phyloP scores from a whole-genome alignment of 2,113 vertebrate species.

The Dromaius novaehollandiae region DNA sequence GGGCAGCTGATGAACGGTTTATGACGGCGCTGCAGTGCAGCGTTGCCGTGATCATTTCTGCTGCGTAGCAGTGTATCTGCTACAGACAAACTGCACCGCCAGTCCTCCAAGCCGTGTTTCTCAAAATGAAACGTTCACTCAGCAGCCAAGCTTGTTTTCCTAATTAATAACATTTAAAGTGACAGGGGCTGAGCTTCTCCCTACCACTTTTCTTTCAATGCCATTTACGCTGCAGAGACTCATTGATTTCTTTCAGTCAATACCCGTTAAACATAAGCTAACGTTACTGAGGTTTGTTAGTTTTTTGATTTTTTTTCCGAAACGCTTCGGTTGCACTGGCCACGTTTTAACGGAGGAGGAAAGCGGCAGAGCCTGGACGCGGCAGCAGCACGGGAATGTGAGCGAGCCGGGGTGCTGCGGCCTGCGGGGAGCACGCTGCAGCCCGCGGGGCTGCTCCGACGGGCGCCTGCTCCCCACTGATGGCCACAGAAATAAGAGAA shows the following conservation, averaged over 20 bases:
- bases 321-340: background rate
- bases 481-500: too few species aligned
- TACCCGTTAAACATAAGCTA: background rate
- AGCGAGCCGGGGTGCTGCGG: background rate
- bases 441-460: rapidly evolving
- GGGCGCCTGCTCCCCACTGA: too few species aligned
- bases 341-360: background rate
- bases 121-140: background rate
- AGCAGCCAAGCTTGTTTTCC: background rate
- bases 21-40: background rate
- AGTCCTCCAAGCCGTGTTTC: background rate
- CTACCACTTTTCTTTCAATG: background rate
- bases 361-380: background rate
- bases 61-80: background rate
- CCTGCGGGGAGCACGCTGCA: background rate
- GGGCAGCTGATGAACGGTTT: background rate
- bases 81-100: background rate
- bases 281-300: background rate
- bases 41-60: background rate
- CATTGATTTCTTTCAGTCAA: background rate
- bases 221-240: background rate
- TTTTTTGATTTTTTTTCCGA: background rate
- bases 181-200: background rate
- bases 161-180: slow-evolving; percentile 18
- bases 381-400: background rate